Evolutionary conservation across 2,113 vertebrate species (phyloP).

Genomic region (Pagrus major): DNA sequence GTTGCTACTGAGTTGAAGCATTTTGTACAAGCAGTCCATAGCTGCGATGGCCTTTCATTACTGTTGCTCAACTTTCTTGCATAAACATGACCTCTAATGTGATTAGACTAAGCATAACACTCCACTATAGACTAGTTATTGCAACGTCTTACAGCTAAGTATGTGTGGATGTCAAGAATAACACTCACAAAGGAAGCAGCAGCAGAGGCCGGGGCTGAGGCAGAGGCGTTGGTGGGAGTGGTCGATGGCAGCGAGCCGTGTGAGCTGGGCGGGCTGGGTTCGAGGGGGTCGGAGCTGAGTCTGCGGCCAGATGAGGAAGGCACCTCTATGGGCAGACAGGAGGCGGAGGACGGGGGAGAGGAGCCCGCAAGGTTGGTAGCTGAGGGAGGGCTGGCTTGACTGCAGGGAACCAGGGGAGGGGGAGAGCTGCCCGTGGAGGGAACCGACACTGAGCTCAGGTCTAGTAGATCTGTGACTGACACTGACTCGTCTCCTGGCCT

Average conservation of each 20-base stretch:
- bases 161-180: background rate
- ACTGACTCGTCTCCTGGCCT: constrained; percentile 88
- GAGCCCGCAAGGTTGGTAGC: constrained; percentile 67
- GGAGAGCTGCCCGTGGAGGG: constrained; percentile 73
- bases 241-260: constrained; percentile 64
- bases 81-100: too few species aligned
- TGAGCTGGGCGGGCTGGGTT: constrained; percentile 72
- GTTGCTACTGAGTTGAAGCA: too few species aligned
- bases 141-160: background rate
- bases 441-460: constrained; percentile 83
- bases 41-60: background rate
- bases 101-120: background rate
- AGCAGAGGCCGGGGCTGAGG: constrained; percentile 57
- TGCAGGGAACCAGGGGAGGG: constrained; percentile 73
- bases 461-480: constrained; percentile 87
- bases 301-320: constrained; percentile 59
- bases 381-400: constrained; percentile 70
- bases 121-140: background rate
- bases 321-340: constrained; percentile 78
- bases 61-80: too few species aligned
- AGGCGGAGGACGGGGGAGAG: constrained; percentile 69
- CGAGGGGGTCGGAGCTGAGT: constrained; percentile 63
- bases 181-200: constrained; percentile 75
- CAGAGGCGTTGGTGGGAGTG: constrained; percentile 52
- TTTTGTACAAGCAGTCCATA: too few species aligned